Base-by-base conservation (phyloP, 64 coral and sea anemone species). In the Astreopora myriophthalma region DNA sequence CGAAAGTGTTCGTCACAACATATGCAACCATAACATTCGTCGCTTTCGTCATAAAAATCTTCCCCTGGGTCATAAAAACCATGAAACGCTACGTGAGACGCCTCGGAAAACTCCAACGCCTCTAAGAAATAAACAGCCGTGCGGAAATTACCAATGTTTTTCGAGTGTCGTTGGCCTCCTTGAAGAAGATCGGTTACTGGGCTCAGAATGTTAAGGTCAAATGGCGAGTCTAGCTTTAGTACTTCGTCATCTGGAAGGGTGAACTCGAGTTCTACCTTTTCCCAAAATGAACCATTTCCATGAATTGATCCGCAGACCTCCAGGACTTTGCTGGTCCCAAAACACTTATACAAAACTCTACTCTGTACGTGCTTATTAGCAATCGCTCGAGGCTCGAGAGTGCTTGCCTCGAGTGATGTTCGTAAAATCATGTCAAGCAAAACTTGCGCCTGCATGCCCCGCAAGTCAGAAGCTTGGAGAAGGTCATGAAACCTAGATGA, bases 91-190 rank as follows among this genome's bases (percentile, higher is more conserved):
- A 39, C 5, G 34, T 14, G 19, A 22, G 31, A 73, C 22, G 26
- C 58, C 24, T 49, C 22, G 16, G 36, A 68, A 67, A 87, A 83
- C 5, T 88, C 61, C 55, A 94, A 73, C 14, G 69, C 75, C 81
- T 34, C 38, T 61, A 94, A 57, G 39, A 94, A 88, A 73, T 88
- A 94, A 1, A 33, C 23, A 40, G 85, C 85, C 80, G 74, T 79
- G 37, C 71, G 77, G 22, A 49, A 1, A 39, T 93, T 77, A 32
- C 25, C 11, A 20, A 88, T 23, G 49, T 81, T 65, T 30, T 29
- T 80, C 60, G 19, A 49, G 16, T 10, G n/a, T 67, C 17, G 19
- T 64, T 88, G 42, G 31, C 92, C 86, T 36, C 73, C 35, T 69
- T 88, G 85, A 57, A 94, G 29, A 25, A 73, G 65, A 23, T 51